phyloP scores from a whole-genome alignment of 1,140 invertebrate species.

The Fopius arisanus region DNA sequence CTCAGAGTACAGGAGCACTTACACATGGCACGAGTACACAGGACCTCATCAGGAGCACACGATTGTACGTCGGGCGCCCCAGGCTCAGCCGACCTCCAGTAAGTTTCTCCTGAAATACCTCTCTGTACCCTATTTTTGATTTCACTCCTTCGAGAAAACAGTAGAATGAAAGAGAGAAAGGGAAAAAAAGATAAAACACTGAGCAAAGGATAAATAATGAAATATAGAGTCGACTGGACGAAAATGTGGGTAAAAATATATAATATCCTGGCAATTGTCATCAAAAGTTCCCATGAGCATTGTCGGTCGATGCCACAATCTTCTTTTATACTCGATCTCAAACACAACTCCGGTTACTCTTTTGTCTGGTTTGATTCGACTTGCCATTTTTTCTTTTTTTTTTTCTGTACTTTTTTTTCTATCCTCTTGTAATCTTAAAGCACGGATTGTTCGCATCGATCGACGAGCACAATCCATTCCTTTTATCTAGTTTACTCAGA shows the following conservation, averaged over 20 bases:
- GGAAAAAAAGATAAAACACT: too few relatives aligned
- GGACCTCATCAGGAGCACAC: constrained; percentile 70
- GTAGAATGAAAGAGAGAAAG: background rate
- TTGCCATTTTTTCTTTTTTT: background rate
- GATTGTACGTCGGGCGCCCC: constrained; percentile 71
- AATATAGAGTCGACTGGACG: background rate
- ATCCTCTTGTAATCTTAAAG: background rate
- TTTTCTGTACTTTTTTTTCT: background rate
- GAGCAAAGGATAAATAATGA: background rate
- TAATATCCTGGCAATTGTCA: background rate
- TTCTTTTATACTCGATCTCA: background rate
- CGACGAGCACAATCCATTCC: background rate
- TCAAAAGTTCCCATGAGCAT: constrained; percentile 2
- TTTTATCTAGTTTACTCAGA: constrained; percentile 10
- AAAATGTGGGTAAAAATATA: constrained; percentile 7
- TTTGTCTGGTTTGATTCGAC: background rate
- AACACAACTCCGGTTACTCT: background rate
- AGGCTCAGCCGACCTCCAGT: constrained; percentile 68
- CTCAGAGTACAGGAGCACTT: constrained; percentile 90
- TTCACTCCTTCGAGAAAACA: background rate
- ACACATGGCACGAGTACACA: constrained; percentile 91
- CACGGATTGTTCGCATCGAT: constrained; percentile 6
- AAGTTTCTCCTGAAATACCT: constrained; percentile 51
- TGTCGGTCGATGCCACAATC: constrained; percentile 22
- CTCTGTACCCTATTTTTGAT: constrained; percentile 56